Evolutionary conservation across 2,113 vertebrate species (phyloP).

Genomic region (Scatophagus argus): DNA sequence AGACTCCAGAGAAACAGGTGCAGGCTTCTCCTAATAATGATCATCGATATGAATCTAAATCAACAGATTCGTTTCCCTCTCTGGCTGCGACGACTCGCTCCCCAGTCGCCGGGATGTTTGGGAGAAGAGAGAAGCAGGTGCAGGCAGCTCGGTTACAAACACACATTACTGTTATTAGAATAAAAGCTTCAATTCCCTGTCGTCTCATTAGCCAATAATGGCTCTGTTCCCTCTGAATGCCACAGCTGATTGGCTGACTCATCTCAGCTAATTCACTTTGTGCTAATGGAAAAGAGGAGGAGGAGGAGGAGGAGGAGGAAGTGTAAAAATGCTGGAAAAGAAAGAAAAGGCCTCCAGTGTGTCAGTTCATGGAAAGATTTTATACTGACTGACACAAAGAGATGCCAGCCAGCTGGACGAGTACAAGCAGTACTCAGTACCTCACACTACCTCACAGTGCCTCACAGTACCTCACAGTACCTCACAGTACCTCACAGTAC

Average conservation of each 20-base stretch:
- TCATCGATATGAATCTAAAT: conserved; percentile 53
- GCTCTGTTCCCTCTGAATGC: conserved; percentile 64
- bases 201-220: conserved; percentile 76
- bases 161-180: conserved; percentile 69
- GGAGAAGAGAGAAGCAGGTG: conserved; percentile 67
- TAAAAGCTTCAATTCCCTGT: conserved; percentile 71
- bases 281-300: conserved; percentile 60
- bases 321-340: neutral
- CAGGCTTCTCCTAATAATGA: conserved; percentile 47
- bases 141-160: conserved; percentile 67
- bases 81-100: conserved; percentile 25
- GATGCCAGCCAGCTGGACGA: conserved; percentile 6
- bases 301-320: conserved; percentile 33
- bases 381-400: conserved; percentile 11
- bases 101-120: conserved; percentile 33
- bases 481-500: no score
- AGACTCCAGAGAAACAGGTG: conserved; percentile 58
- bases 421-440: neutral
- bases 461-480: no score
- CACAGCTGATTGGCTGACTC: conserved; percentile 73
- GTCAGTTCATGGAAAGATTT: conserved; percentile 19
- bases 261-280: conserved; percentile 74
- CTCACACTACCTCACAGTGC: no score
- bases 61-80: conserved; percentile 58
- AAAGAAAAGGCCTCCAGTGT: conserved; percentile 46